These are phyloP conservation scores for Pavo muticus DNA, from an alignment of 2,113 vertebrate genomes.

Conservation along the genomic window DNA sequence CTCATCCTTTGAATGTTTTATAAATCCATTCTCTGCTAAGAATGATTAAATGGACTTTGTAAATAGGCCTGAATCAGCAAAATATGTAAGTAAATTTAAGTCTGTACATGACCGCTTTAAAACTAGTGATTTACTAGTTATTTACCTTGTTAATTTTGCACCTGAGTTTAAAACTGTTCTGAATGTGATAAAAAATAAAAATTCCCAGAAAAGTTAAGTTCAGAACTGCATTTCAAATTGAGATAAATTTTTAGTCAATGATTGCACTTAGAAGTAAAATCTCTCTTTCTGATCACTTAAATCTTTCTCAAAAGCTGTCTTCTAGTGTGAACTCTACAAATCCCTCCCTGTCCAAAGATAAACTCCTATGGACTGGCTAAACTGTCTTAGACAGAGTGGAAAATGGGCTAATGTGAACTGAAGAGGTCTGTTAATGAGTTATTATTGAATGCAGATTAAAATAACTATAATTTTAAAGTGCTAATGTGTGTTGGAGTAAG, in stretches of 20 bases:
- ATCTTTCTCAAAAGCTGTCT: not conserved
- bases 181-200: not conserved
- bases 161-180: not conserved
- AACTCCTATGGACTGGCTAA: not conserved
- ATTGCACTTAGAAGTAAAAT: not conserved
- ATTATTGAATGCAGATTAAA: not conserved
- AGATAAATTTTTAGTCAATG: not conserved
- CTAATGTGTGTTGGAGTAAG: not conserved
- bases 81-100: not conserved
- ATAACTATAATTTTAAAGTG: not conserved
- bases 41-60: not conserved
- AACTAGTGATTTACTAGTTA: not conserved
- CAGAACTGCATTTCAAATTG: not conserved
- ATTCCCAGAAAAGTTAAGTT: not conserved
- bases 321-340: not conserved
- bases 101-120: not conserved
- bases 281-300: not conserved
- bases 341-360: not conserved
- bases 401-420: not conserved
- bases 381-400: not conserved
- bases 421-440: not conserved
- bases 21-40: conserved; percentile 4
- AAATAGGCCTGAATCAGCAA: not conserved
- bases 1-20: conserved; percentile 31
- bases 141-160: not conserved